A percentile compares a stretch with the other conserved stretches of the same genome.
These are phyloP conservation scores for Drosophila ironensis DNA, from an alignment of 1,140 invertebrate genomes.

Conservation along the genomic window DNA sequence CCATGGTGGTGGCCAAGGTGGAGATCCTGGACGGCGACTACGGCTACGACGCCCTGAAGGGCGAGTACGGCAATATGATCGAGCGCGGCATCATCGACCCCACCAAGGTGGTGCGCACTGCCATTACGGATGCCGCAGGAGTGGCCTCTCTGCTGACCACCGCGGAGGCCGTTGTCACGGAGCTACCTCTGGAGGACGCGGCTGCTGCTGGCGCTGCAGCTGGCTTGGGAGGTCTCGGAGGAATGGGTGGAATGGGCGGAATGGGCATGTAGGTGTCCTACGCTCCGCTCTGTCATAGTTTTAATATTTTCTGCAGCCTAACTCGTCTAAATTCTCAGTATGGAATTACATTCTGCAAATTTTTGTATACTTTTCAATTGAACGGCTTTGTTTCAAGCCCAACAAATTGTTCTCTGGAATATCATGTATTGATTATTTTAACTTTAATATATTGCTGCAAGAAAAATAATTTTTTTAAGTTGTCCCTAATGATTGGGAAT, in stretches of 20 bases:
- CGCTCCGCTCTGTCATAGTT: not conserved
- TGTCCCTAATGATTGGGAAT: no score
- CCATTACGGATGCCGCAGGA: slow-evolving; percentile 98
- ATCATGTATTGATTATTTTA: no score
- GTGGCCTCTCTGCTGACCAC: slow-evolving; percentile 98
- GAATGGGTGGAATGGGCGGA: slow-evolving; percentile 52
- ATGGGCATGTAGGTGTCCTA: slow-evolving; percentile 43
- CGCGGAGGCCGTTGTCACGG: slow-evolving; percentile 97
- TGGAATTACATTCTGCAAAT: no score
- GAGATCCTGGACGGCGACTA: slow-evolving; percentile 88
- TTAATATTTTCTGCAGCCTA: not conserved
- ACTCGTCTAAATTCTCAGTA: not conserved
- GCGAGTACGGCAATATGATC: slow-evolving; percentile 98
- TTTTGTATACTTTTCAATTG: no score
- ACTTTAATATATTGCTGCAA: no score
- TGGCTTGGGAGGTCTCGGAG: slow-evolving; percentile 10
- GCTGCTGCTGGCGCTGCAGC: slow-evolving; percentile 66
- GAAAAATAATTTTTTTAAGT: no score
- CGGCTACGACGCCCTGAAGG: slow-evolving; percentile 98
- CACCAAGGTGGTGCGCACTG: slow-evolving; percentile 98
- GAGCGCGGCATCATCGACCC: slow-evolving; percentile 99
- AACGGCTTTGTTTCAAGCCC: no score
- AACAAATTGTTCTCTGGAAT: no score
- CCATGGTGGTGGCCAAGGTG: slow-evolving; percentile 96
- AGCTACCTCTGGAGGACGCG: slow-evolving; percentile 96